A percentile compares a stretch with the other conserved stretches of the same genome.
These are phyloP conservation scores for Fratercula arctica DNA, from an alignment of 2,797 vertebrate species.

Conservation along the genomic window DNA sequence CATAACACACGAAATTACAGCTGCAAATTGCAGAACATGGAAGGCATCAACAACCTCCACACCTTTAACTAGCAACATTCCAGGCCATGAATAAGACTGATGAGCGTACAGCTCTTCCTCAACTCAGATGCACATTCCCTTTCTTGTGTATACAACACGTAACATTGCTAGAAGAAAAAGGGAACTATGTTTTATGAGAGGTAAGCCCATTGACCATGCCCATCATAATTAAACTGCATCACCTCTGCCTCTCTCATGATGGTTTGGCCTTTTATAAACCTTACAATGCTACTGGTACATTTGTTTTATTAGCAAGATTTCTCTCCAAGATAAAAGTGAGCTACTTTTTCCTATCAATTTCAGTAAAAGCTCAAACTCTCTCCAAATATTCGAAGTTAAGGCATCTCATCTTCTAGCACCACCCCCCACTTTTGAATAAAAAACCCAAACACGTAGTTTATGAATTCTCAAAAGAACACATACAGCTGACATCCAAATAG, in stretches of 20 bases:
- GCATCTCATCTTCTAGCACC: not conserved
- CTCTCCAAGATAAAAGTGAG: not conserved
- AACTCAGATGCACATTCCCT: not conserved
- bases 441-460: rapidly evolving
- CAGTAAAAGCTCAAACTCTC: not conserved
- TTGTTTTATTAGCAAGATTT: not conserved
- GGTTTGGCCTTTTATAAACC: not conserved
- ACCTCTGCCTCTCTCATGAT: not conserved
- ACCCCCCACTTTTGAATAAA: not conserved
- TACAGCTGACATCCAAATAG: not conserved
- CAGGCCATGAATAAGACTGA: not conserved
- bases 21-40: not conserved
- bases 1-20: not conserved
- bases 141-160: not conserved
- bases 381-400: not conserved
- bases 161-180: not conserved
- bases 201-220: not conserved
- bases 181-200: not conserved
- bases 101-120: not conserved
- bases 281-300: not conserved
- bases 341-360: not conserved
- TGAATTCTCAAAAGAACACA: not conserved
- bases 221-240: not conserved
- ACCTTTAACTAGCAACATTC: not conserved
- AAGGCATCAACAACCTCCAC: not conserved